A percentile compares a stretch with the other conserved stretches of the same genome.
These are phyloP conservation scores for Chloroceryle amazona DNA, from an alignment of 2,797 vertebrate genomes.

Conservation along the genomic window DNA sequence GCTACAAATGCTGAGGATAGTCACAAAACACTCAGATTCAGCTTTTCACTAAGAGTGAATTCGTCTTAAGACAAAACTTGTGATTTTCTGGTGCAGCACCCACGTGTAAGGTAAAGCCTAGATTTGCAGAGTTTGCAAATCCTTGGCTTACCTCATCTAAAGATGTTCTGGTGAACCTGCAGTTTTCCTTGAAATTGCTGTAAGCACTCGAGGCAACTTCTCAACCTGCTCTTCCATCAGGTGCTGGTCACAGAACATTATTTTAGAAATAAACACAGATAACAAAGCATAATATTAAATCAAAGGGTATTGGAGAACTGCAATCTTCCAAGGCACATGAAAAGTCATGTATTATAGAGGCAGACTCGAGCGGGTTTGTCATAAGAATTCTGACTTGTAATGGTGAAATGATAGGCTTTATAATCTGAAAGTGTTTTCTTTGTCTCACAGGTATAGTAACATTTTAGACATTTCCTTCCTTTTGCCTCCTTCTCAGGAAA, in stretches of 20 bases:
- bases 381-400: constrained; percentile 57
- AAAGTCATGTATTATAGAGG: constrained; percentile 54
- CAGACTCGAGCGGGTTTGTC: constrained; percentile 55
- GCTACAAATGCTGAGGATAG: background rate
- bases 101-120: background rate
- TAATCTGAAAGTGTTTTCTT: constrained; percentile 61
- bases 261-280: constrained; percentile 67
- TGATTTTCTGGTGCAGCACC: background rate
- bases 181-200: constrained; percentile 60
- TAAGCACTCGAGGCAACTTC: constrained; percentile 27
- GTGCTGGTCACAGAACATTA: constrained; percentile 15
- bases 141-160: background rate
- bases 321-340: constrained; percentile 39
- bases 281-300: constrained; percentile 67
- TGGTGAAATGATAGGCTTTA: constrained; percentile 68
- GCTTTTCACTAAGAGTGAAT: background rate
- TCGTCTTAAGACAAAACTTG: background rate
- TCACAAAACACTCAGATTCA: background rate
- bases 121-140: constrained; percentile 1
- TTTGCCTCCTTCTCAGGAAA: constrained; percentile 8
- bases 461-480: constrained; percentile 41
- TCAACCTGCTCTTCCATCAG: constrained; percentile 55
- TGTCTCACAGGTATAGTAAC: constrained; percentile 18
- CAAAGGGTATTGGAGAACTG: constrained; percentile 27
- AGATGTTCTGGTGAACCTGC: constrained; percentile 47